Percentiles rank a stretch among this genome's conserved stretches.
Conservation (phyloP, 1,140 invertebrate genomes). For the Drosophila obscura region DNA sequence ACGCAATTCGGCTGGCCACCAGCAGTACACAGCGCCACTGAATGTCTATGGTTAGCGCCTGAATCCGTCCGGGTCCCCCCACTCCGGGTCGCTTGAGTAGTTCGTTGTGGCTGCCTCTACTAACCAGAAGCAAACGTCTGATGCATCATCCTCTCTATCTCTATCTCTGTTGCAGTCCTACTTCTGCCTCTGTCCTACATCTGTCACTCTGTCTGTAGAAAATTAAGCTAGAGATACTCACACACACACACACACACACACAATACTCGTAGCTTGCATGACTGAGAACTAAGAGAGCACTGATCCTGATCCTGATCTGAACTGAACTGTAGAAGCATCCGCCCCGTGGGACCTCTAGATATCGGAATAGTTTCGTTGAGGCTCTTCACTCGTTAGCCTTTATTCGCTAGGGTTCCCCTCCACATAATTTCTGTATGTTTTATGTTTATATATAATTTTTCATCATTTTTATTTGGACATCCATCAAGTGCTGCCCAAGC, state of each 20-base stretch:
- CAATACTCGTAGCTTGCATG: constrained; percentile 45
- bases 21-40: constrained; percentile 69
- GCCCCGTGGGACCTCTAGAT: no score
- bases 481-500: constrained; percentile 89
- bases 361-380: background rate
- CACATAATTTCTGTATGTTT: constrained; percentile 4
- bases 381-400: no score
- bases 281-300: constrained; percentile 25
- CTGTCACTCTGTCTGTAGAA: constrained; percentile 18
- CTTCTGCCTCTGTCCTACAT: constrained; percentile 15
- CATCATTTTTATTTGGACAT: constrained; percentile 21
- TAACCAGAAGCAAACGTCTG: constrained; percentile 24
- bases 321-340: background rate
- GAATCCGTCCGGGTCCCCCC: background rate
- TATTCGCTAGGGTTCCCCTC: background rate
- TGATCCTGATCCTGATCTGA: constrained; percentile 6
- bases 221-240: constrained; percentile 32
- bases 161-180: constrained; percentile 18
- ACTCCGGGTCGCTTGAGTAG: constrained; percentile 26
- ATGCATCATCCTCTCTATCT: constrained; percentile 58
- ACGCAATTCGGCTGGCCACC: constrained; percentile 87
- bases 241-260: constrained; percentile 17
- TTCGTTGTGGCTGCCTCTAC: constrained; percentile 50
- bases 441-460: constrained; percentile 37
- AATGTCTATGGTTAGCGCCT: constrained; percentile 83